A percentile compares a stretch with the other conserved stretches of the same genome.
phyloP scores from a whole-genome alignment of 2,797 vertebrate genomes.

The Acomys russatus region DNA sequence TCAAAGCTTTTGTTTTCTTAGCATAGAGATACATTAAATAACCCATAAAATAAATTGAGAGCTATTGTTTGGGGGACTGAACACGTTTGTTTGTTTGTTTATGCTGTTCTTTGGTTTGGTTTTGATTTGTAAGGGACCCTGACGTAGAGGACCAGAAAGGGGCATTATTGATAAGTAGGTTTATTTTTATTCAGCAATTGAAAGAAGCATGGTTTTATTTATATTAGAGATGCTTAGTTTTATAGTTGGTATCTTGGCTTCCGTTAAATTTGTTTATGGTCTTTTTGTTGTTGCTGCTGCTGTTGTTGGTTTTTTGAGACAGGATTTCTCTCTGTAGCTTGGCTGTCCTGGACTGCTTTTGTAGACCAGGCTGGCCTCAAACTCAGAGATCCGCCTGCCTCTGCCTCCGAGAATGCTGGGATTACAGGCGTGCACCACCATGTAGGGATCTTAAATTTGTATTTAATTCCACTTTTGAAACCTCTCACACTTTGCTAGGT shows the following conservation, averaged over 20 bases:
- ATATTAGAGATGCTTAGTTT: slow-evolving; percentile 33
- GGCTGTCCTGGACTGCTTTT: no score
- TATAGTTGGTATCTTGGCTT: slow-evolving; percentile 60
- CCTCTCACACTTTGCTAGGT: slow-evolving; percentile 44
- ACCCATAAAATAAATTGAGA: slow-evolving; percentile 65
- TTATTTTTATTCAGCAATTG: slow-evolving; percentile 64
- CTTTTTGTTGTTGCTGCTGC: no score
- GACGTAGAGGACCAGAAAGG: slow-evolving; percentile 44
- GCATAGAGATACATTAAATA: slow-evolving; percentile 42
- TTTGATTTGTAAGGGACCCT: slow-evolving; percentile 68
- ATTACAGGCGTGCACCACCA: no score
- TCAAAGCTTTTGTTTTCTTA: slow-evolving; percentile 59
- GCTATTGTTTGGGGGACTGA: slow-evolving; percentile 55
- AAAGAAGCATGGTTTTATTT: slow-evolving; percentile 61
- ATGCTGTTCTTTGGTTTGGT: slow-evolving; percentile 44
- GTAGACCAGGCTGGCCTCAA: no score
- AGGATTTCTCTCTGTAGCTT: no score
- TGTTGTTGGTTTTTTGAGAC: no score
- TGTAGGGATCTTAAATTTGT: neutral
- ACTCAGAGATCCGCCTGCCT: no score
- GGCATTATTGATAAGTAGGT: slow-evolving; percentile 43
- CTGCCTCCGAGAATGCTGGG: no score
- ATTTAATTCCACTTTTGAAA: slow-evolving; percentile 58
- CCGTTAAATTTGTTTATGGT: slow-evolving; percentile 50
- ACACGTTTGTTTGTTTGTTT: slow-evolving; percentile 64